These are phyloP conservation scores for Brachyalestes nurse DNA, from an alignment of 2,797 vertebrate species.

Conservation along the genomic window DNA sequence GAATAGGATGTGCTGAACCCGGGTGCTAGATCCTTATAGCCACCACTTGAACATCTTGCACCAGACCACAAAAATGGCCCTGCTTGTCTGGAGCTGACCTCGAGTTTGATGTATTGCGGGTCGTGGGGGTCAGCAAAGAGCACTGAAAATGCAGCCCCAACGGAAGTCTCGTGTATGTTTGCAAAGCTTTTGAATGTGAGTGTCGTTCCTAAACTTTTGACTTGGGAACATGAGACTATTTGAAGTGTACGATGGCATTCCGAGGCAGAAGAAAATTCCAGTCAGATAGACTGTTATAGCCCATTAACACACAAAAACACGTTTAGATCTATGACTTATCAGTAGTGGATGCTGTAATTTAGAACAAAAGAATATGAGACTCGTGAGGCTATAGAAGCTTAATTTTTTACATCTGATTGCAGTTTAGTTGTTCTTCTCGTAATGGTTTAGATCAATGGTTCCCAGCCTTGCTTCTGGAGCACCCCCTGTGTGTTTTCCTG, in stretches of 20 bases:
- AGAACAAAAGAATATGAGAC: too few species aligned
- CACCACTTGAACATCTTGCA: slow-evolving; percentile 42
- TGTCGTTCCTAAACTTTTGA: slow-evolving; percentile 20
- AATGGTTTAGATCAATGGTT: neutral
- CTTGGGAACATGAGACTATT: slow-evolving; percentile 16
- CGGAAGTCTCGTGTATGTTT: slow-evolving; percentile 47
- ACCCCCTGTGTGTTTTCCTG: too few species aligned
- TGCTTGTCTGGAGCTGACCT: slow-evolving; percentile 66
- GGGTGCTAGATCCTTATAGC: slow-evolving; percentile 25
- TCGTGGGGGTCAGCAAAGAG: slow-evolving; percentile 66
- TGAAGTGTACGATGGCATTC: neutral
- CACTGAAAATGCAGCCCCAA: slow-evolving; percentile 62
- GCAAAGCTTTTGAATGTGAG: slow-evolving; percentile 24
- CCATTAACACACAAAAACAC: too few species aligned
- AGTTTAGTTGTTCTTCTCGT: neutral
- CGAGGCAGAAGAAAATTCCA: slow-evolving; percentile 4
- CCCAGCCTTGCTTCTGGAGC: too few species aligned
- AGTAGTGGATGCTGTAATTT: too few species aligned
- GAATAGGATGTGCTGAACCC: slow-evolving; percentile 20
- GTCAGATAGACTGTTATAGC: neutral
- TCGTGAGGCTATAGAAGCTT: too few species aligned
- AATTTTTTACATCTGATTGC: too few species aligned
- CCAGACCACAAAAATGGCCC: slow-evolving; percentile 46
- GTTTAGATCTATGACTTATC: too few species aligned
- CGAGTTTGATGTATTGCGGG: slow-evolving; percentile 69